Base-by-base conservation (phyloP, 1,140 invertebrate species). In the Coptotermes formosanus region DNA sequence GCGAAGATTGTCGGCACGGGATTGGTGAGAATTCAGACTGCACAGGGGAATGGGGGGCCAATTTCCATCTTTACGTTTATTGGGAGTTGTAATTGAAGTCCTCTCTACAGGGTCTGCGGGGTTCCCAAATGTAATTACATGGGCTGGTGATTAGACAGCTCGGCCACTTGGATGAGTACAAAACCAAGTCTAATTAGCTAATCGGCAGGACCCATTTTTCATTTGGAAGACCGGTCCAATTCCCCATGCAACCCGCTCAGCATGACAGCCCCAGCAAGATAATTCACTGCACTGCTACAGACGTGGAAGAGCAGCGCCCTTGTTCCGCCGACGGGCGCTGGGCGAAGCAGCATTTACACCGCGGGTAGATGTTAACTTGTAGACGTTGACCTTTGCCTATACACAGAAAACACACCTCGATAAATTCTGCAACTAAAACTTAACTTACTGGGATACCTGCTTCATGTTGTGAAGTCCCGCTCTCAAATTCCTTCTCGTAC, bases 181-280 rank as follows among this genome's bases (percentile, higher is more conserved):
- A 75, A 75, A 75, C 64, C 64, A 75, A 75, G 64, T 75, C 64
- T 75, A 75, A 75, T 75, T 75, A 75, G 64, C 64, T 75, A 75
- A 75, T 75, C 64, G 64, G 64, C 64, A 75, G 64, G 64, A 30
- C n/a, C 64, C 64, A 75, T 75, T 75, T 75, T 75, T 75, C 64
- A 75, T 75, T 25, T 14, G 8, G n/a, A 64, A 64, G 59, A 64
- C 59, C 59, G 59, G 59, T 64, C 21, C 59, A 75, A 30, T 25
- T 30, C 64, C 64, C 64, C 64, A 75, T 75, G 64, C 64, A 75
- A 75, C 64, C 25, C 25, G 64, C 64, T 30, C 64, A 30, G 64
- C 64, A 14, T 75, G 64, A 30, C 64, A 75, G 64, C 64, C 64
- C n/a, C 64, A 4, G 25, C n/a, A 75, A 25, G 14, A 75, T 75